Percentiles rank a stretch among this genome's conserved stretches.
Conservation (phyloP, 2,888 invertebrate species). For the Leptura quadrifasciata region DNA sequence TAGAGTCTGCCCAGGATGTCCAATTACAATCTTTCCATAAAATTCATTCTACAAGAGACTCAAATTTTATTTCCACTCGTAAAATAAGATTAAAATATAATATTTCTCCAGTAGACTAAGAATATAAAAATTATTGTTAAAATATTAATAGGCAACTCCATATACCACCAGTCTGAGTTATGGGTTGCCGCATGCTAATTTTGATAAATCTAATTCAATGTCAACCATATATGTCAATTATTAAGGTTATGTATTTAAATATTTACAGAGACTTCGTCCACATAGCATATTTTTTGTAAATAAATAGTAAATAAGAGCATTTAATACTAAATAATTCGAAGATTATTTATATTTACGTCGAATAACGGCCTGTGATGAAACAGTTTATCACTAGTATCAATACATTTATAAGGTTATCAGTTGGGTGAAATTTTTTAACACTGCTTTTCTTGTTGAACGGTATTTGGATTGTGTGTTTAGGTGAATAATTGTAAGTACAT, state of each 20-base stretch:
- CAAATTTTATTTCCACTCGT: neutral
- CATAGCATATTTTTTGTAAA: no score
- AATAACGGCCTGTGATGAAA: conserved; percentile 8
- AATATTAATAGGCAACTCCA: neutral
- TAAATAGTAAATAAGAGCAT: neutral
- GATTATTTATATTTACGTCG: neutral
- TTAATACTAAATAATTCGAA: neutral
- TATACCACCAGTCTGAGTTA: neutral
- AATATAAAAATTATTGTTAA: no score
- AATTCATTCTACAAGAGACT: conserved; percentile 72
- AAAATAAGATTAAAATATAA: neutral
- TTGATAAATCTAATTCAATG: no score
- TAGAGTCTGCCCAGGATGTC: conserved; percentile 73
- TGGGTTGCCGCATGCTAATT: neutral
- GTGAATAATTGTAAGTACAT: neutral
- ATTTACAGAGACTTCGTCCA: no score
- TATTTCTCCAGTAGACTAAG: no score
- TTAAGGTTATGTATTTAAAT: neutral
- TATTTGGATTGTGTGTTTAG: neutral
- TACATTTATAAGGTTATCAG: neutral
- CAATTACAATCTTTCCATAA: conserved; percentile 73
- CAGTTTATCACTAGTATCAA: neutral
- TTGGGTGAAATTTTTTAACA: neutral
- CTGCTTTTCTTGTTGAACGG: neutral
- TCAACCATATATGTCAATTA: no score